Percentiles rank a stretch among this genome's conserved stretches.
Evolutionary conservation across 1,140 invertebrate species (phyloP).

Genomic region (Bombus haemorrhoidalis): DNA sequence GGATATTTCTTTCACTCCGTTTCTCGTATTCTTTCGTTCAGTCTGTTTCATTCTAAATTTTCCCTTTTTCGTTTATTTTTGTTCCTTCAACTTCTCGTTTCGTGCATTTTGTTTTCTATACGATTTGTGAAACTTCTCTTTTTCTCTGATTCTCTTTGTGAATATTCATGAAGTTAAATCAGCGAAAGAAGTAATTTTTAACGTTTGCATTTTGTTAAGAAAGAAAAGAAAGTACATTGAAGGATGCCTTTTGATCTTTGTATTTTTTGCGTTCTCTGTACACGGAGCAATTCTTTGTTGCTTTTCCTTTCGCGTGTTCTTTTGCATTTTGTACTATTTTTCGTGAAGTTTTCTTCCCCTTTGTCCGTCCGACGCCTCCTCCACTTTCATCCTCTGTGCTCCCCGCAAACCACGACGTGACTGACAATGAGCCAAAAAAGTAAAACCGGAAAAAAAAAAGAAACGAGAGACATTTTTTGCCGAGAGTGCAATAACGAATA

Average conservation of each 20-base stretch:
- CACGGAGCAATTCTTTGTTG: not conserved
- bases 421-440: constrained; percentile 60
- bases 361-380: constrained; percentile 49
- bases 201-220: constrained; percentile 34
- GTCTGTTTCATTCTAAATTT: not conserved
- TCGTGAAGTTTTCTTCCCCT: constrained; percentile 28
- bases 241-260: constrained; percentile 25
- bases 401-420: constrained; percentile 66
- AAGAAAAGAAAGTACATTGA: not conserved
- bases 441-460: constrained; percentile 44
- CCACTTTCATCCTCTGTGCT: constrained; percentile 56
- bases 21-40: constrained; percentile 33
- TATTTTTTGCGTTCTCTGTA: not conserved
- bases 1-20: constrained; percentile 35
- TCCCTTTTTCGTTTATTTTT: not conserved
- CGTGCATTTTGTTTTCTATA: constrained; percentile 17
- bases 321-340: constrained; percentile 43
- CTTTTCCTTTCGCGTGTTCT: not conserved
- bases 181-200: not conserved
- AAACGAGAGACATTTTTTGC: constrained; percentile 69
- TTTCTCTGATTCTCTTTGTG: constrained; percentile 10
- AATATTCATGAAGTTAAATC: not conserved
- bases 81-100: not conserved
- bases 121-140: not conserved
- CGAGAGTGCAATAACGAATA: constrained; percentile 71